phyloP scores from a whole-genome alignment of 2,113 vertebrate species.

The Anoplopoma fimbria region DNA sequence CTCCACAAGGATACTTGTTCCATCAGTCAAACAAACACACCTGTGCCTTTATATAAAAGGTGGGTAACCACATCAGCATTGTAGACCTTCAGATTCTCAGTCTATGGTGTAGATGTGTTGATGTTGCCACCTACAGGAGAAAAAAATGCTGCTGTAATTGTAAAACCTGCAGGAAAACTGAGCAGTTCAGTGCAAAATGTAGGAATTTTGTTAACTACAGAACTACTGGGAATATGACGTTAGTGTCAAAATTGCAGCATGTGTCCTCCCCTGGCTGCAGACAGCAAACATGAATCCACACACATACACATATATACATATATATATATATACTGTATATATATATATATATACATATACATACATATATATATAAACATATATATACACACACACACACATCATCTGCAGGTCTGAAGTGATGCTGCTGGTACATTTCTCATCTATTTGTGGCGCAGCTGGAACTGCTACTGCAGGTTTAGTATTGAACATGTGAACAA shows the following conservation, averaged over 20 bases:
- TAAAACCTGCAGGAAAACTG: background rate
- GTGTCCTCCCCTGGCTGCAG: background rate
- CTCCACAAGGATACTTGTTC: background rate
- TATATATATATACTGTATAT: too few species aligned
- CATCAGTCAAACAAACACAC: background rate
- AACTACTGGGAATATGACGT: background rate
- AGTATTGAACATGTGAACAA: background rate
- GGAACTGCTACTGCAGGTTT: background rate
- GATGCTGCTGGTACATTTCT: background rate
- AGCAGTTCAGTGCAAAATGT: background rate
- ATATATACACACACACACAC: too few species aligned
- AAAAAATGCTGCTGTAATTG: too few species aligned
- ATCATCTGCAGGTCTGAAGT: background rate
- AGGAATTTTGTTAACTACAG: background rate
- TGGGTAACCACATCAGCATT: background rate
- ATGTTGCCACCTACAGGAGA: background rate
- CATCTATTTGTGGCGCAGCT: too few species aligned
- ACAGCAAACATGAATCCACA: background rate
- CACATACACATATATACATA: too few species aligned
- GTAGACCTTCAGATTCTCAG: background rate
- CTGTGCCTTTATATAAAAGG: background rate
- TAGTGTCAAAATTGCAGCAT: too few species aligned
- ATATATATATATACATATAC: too few species aligned
- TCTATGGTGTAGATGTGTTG: background rate
- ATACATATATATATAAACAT: too few species aligned